Base-by-base conservation (phyloP, 1,140 invertebrate species). In the Drosophila micromelanica region DNA sequence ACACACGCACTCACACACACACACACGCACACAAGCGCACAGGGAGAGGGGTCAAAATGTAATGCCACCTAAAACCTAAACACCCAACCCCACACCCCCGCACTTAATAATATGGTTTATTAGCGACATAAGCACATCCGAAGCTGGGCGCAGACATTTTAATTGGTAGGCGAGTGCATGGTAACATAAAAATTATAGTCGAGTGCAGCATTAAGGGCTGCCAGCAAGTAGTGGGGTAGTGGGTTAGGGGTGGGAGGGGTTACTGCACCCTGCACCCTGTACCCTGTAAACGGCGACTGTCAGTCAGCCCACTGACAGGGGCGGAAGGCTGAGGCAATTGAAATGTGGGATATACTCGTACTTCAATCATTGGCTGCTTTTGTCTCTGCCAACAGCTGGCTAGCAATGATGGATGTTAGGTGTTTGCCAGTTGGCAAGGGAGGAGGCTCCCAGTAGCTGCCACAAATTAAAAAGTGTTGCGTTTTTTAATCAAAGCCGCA, bases 91-190 rank as follows among this genome's bases (percentile, higher is more conserved):
- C 51, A 52, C 27, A 15, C 43, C n/a, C 42, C 77, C 79, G 73
- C 76, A 89, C 84, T 89, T 89, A 89, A 89, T 89, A 89, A 89
- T 89, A 89, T 70, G 84, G 84, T 89, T 89, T 89, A 89, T 89
- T 89, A 89, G 84, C 84, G 84, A 89, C 84, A 89, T 89, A 89
- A 89, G 84, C 85, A 89, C 85, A 89, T 89, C 84, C 84, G 84
- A 73, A 79, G 72, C 72, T 82, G 78, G 61, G 62, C 75, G 84
- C 80, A 89, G 85, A 89, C 84, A 89, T 89, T 89, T 89, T 89
- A 89, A 89, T 90, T 89, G 84, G 84, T 89, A 85, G 84, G 84
- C 85, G 85, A 89, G 80, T 84, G 80, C 85, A 80, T 82, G 85
- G 85, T 84, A 90, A 90, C 84, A 89, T 84, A 85, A 90, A 90